Evolutionary conservation across 2,113 vertebrate genomes (phyloP), one percentile per base, ranked within the genome.

Genomic region (Rissa tridactyla): DNA sequence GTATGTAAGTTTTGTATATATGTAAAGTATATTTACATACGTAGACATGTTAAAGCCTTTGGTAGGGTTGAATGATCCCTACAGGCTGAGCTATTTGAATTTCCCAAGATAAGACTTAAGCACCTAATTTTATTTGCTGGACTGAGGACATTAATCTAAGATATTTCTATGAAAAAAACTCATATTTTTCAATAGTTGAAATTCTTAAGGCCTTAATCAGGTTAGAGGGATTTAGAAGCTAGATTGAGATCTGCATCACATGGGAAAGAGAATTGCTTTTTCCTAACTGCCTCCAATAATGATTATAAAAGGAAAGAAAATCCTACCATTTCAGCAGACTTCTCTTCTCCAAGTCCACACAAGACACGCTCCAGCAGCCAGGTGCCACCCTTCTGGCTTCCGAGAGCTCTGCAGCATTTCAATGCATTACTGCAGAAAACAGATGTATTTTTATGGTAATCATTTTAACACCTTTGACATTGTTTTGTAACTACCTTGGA

Each of bases 381-480:
- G 44, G 65, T 80, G 75, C 75, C 75, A 90, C 34, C 38, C 51
- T 86, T 81, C 71, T 78, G 52, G 55, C 60, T 94, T 88, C 69
- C 85, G 62, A 61, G 77, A 80, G 62, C 62, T 80, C 81, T n/a
- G 61, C 57, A 60, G 78, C 79, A 62, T 94, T 79, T 85, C 82
- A 86, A 96, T 79, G 93, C 85, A 80, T 62, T 54, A 11, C 82
- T 75, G 87, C 60, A 81, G 86, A 85, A 95, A 82, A 94, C 82
- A 92, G 86, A 97, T 87, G 82, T 73, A 91, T 90, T 96, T 97
- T 94, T 91, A 90, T 88, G 87, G 84, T 77, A 91, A 94, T 90
- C 55, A 36, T 86, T 94, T 92, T 89, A 87, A 89, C 83, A 94
- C 94, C 89, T 94, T 90, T 91, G 91, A 92, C 92, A 82, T 92